Conservation (phyloP, 2,113 vertebrate genomes). For the Oenanthe melanoleuca region DNA sequence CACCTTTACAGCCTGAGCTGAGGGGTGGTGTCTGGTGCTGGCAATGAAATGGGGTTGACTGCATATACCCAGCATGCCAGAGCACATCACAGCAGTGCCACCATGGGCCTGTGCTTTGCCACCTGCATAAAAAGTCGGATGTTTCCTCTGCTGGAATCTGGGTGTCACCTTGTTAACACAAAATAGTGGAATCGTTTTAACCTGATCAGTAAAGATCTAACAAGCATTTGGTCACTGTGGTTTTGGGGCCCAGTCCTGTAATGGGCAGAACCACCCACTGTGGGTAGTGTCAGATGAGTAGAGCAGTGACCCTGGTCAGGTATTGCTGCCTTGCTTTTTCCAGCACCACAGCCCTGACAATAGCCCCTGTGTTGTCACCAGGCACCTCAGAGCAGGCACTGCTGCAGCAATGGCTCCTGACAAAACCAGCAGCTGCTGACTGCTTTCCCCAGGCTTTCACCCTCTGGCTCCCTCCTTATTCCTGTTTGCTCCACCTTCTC, state of each 20-base stretch:
- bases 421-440: background rate
- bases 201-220: background rate
- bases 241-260: accelerated
- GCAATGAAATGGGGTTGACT: background rate
- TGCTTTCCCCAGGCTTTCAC: background rate
- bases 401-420: background rate
- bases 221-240: accelerated
- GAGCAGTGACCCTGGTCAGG: background rate
- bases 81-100: background rate
- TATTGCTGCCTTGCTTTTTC: background rate
- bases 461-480: background rate
- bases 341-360: background rate
- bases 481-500: background rate
- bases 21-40: background rate
- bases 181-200: background rate
- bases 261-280: background rate
- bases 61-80: background rate
- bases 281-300: background rate
- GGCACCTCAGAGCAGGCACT: background rate
- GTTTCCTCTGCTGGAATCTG: background rate
- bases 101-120: background rate
- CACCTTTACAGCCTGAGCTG: background rate
- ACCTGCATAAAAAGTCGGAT: background rate
- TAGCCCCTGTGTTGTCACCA: accelerated
- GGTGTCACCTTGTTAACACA: accelerated